Evolutionary conservation across 2,113 vertebrate species (phyloP).

Genomic region (Archocentrus centrarchus): DNA sequence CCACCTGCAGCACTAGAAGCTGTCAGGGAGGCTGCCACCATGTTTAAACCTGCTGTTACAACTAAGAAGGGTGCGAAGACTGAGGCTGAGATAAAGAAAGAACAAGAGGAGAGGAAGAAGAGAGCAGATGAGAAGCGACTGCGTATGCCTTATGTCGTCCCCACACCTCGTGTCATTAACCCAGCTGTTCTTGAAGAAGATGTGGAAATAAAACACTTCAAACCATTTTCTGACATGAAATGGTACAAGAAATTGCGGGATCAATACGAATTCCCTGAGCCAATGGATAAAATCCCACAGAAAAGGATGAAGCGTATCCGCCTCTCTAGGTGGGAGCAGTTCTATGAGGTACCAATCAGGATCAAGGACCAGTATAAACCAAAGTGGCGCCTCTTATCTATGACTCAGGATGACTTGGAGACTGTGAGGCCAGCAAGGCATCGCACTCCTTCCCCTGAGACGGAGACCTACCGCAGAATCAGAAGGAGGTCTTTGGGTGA

Average conservation of each 20-base stretch:
- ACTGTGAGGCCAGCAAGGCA: constrained; percentile 94
- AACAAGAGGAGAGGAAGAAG: constrained; percentile 88
- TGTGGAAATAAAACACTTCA: constrained; percentile 91
- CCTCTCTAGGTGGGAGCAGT: constrained; percentile 97
- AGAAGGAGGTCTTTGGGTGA: constrained; percentile 93
- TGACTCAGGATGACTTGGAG: constrained; percentile 95
- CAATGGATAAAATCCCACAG: constrained; percentile 89
- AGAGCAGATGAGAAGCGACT: constrained; percentile 88
- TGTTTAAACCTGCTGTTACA: constrained; percentile 93
- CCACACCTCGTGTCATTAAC: constrained; percentile 85
- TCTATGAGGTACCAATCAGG: constrained; percentile 94
- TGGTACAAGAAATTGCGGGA: constrained; percentile 98
- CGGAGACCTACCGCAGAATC: constrained; percentile 88
- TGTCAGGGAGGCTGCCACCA: constrained; percentile 90
- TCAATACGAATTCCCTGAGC: constrained; percentile 97
- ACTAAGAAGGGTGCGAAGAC: constrained; percentile 90
- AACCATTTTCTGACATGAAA: constrained; percentile 97
- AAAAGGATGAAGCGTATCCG: constrained; percentile 96
- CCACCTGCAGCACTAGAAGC: constrained; percentile 91
- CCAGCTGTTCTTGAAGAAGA: constrained; percentile 88
- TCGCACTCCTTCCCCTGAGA: constrained; percentile 88
- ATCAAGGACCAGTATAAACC: constrained; percentile 96
- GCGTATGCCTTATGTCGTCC: constrained; percentile 94
- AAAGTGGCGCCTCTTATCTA: constrained; percentile 89
- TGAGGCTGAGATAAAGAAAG: constrained; percentile 87